Conservation (phyloP, 2,113 vertebrate genomes). For the Notarius quadriscutis region DNA sequence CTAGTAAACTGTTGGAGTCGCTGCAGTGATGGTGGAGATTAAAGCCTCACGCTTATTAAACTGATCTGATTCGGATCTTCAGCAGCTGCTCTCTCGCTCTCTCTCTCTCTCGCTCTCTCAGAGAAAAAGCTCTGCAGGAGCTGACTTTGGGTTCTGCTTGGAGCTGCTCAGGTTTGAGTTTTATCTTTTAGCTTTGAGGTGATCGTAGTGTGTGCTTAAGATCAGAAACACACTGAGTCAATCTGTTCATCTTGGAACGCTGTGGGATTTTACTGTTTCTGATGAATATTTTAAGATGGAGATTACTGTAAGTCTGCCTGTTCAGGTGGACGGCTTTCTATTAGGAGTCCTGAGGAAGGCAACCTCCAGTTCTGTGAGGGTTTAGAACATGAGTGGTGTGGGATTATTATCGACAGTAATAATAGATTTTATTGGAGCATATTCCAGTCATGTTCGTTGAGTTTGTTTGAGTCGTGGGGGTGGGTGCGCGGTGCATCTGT, state of each 20-base stretch:
- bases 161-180: not conserved
- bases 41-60: conserved; percentile 4
- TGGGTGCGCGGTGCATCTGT: not conserved
- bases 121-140: not conserved
- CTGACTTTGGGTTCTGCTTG: not conserved
- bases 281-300: not conserved
- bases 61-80: conserved; percentile 8
- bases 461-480: no score
- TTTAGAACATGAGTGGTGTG: no score
- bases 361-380: no score
- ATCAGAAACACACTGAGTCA: not conserved
- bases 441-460: no score
- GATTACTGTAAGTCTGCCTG: not conserved
- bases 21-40: conserved; percentile 2
- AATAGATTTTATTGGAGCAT: no score
- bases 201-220: not conserved
- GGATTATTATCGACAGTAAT: no score
- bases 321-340: not conserved
- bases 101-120: not conserved
- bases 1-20: not conserved
- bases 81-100: not conserved
- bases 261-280: not conserved
- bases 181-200: not conserved
- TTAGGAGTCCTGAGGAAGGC: no score
- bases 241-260: not conserved